Evolutionary conservation across 1,140 invertebrate species (phyloP), one percentile per base, ranked within the genome.

Genomic region (Agrilus planipennis): DNA sequence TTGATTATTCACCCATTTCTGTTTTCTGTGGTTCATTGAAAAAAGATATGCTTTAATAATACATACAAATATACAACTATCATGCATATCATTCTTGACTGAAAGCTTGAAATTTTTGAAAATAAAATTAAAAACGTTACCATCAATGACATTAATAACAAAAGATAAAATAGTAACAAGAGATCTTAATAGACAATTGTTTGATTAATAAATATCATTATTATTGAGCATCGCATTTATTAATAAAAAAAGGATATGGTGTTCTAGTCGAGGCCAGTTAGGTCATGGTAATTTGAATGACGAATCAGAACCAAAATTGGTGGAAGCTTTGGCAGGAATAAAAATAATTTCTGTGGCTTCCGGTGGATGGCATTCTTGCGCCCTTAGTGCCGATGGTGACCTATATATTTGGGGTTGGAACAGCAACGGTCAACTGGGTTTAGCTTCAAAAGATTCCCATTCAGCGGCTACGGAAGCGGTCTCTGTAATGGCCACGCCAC

Each of bases 381-480:
- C 77, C 20, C 54, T 91, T 6, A 86, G 81, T 47, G 69, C 69
- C 49, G 71, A 72, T 64, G 81, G 81, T 7, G 85, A 90, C 61
- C 49, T 91, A 0, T 95, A 90, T 57, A 72, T 75, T 1, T 94
- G 89, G 88, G 90, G 90, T n/a, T 89, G 84, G 77, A 93, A 93
- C 65, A 77, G 82, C 46, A 75, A 72, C 59, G 87, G 87, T 0
- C 87, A 94, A 58, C 61, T 93, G 19, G 89, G 89, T 18, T 66
- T 71, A 22, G 49, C 46, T 45, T 61, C 48, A 19, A 47, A 39
- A 16, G 25, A 48, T 15, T n/a, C n/a, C n/a, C n/a, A n/a, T n/a
- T n/a, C n/a, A n/a, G n/a, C n/a, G n/a, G n/a, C n/a, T n/a, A 41
- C 29, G 15, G 39, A 25, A 31, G 35, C 45, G 19, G 39, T 54